Evolutionary conservation across 2,113 vertebrate species (phyloP).

Genomic region (Peromyscus polionotus): DNA sequence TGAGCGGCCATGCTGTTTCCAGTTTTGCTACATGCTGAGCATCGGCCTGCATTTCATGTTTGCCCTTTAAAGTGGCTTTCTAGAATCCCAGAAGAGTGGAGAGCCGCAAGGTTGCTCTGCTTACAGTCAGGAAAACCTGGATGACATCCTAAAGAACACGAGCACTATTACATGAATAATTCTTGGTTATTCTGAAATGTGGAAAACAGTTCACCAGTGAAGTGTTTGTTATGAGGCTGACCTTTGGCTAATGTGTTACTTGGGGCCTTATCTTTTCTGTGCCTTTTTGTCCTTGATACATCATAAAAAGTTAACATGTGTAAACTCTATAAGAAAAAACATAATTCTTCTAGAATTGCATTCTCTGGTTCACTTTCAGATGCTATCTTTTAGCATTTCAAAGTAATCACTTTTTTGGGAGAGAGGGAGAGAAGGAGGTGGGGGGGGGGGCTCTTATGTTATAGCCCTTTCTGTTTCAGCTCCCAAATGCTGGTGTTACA

Average conservation of each 20-base stretch:
- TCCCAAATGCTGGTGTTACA: background rate
- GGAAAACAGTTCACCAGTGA: background rate
- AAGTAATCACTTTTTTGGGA: background rate
- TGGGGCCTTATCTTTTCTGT: background rate
- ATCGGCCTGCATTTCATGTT: background rate
- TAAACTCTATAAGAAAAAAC: background rate
- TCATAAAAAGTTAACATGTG: background rate
- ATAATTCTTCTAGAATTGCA: background rate
- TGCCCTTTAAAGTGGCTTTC: background rate
- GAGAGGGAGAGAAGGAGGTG: background rate
- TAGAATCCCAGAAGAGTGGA: background rate
- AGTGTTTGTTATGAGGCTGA: background rate
- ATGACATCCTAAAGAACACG: background rate
- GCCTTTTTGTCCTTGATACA: background rate
- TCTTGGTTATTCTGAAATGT: background rate
- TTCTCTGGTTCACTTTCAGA: background rate
- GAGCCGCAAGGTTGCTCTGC: background rate
- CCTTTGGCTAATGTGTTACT: background rate
- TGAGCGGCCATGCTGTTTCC: background rate
- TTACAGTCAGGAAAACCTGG: background rate
- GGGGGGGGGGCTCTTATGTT: no score
- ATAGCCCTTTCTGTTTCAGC: background rate
- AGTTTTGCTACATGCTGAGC: background rate
- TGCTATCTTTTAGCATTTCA: background rate
- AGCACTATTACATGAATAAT: background rate